These are phyloP conservation scores for Crenichthys baileyi DNA, from an alignment of 2,797 vertebrate species.

Conservation along the genomic window DNA sequence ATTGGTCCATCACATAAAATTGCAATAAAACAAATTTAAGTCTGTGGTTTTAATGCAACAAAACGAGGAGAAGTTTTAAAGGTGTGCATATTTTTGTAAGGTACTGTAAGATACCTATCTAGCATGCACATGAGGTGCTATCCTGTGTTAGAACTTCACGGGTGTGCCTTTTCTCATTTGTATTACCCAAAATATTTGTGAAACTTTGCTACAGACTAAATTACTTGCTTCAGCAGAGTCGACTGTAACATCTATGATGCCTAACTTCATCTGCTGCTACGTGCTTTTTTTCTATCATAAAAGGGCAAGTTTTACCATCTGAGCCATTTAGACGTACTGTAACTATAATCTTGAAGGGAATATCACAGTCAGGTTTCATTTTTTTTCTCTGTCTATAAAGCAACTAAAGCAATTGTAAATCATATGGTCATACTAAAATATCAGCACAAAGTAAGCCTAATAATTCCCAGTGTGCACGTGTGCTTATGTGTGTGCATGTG, in stretches of 20 bases:
- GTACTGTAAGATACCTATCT: slow-evolving; percentile 5
- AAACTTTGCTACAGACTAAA: slow-evolving; percentile 59
- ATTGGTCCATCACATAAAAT: not conserved
- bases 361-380: slow-evolving; percentile 19
- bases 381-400: not conserved
- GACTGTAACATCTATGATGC: slow-evolving; percentile 63
- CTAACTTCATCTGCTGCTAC: slow-evolving; percentile 67
- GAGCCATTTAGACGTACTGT: slow-evolving; percentile 38
- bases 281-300: slow-evolving; percentile 57
- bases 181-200: slow-evolving; percentile 31
- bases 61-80: not conserved
- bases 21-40: not conserved
- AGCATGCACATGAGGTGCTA: slow-evolving; percentile 61
- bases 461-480: slow-evolving; percentile 3
- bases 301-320: slow-evolving; percentile 44
- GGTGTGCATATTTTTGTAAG: not conserved
- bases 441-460: slow-evolving; percentile 17
- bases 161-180: slow-evolving; percentile 64
- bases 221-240: slow-evolving; percentile 58
- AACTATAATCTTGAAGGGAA: slow-evolving; percentile 27
- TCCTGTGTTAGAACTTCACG: slow-evolving; percentile 64
- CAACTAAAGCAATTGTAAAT: slow-evolving; percentile 43
- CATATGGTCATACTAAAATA: slow-evolving; percentile 8
- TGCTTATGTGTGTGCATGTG: slow-evolving; percentile 27
- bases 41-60: not conserved